phyloP scores from a whole-genome alignment of 1,140 invertebrate genomes.

The Ceratina calcarata region DNA sequence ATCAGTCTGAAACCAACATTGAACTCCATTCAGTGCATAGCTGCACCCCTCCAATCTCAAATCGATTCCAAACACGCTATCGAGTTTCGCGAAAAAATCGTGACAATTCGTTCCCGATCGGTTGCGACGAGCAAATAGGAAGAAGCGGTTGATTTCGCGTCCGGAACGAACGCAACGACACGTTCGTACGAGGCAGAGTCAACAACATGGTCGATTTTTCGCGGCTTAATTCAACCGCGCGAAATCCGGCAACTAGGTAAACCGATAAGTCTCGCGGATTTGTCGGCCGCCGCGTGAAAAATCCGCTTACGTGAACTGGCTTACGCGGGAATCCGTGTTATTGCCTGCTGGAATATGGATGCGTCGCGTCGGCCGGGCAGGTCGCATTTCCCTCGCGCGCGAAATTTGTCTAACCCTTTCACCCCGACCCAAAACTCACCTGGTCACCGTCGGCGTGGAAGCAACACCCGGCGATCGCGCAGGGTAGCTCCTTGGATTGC shows the following conservation, averaged over 20 bases:
- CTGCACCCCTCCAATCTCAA: background rate
- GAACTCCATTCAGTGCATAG: background rate
- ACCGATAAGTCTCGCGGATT: constrained; percentile 62
- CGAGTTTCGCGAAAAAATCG: background rate
- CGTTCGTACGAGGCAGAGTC: constrained; percentile 36
- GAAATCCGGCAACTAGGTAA: constrained; percentile 56
- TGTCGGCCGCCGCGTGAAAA: constrained; percentile 53
- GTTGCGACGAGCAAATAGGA: no score
- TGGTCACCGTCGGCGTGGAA: constrained; percentile 71
- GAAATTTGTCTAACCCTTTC: constrained; percentile 40
- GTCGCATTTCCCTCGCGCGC: constrained; percentile 3
- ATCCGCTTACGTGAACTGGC: constrained; percentile 57
- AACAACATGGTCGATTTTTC: constrained; percentile 51
- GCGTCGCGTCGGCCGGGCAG: constrained; percentile 36
- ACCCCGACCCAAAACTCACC: constrained; percentile 62
- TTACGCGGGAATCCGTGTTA: constrained; percentile 53
- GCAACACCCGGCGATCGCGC: constrained; percentile 78
- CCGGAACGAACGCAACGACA: background rate
- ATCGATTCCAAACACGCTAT: background rate
- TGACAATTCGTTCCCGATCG: background rate
- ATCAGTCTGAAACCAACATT: background rate
- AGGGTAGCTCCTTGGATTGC: constrained; percentile 78
- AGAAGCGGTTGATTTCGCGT: constrained; percentile 9
- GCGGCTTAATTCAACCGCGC: constrained; percentile 51
- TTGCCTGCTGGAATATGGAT: constrained; percentile 53